Percentiles rank a stretch among this genome's conserved stretches.
These are phyloP conservation scores for Hirtodrosophila trivittata DNA, from an alignment of 2,888 invertebrate genomes.

Conservation along the genomic window DNA sequence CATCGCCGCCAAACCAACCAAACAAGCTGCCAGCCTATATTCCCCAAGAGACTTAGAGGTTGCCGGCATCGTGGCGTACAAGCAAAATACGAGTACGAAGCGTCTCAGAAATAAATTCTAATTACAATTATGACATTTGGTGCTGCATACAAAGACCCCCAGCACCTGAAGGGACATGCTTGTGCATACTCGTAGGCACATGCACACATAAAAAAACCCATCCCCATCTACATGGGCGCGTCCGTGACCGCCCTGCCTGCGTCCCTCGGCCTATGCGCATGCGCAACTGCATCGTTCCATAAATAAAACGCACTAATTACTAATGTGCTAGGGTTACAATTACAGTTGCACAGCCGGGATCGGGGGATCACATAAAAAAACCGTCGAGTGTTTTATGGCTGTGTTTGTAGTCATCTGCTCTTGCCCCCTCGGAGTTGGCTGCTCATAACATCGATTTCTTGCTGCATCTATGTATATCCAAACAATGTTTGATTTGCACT, in stretches of 20 bases:
- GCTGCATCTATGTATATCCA: constrained; percentile 16
- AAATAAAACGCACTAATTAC: constrained; percentile 75
- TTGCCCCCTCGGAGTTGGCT: constrained; percentile 67
- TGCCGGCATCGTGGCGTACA: constrained; percentile 14
- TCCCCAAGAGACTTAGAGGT: constrained; percentile 22
- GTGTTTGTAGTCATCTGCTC: constrained; percentile 19
- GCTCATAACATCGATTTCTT: constrained; percentile 34
- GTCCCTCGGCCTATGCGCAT: constrained; percentile 38
- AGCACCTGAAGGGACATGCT: constrained; percentile 68
- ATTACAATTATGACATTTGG: constrained; percentile 62
- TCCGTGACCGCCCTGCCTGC: neutral
- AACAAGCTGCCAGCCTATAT: constrained; percentile 20
- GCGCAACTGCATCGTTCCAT: constrained; percentile 60
- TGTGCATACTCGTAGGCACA: constrained; percentile 19
- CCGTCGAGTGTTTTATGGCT: constrained; percentile 62
- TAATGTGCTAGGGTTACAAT: constrained; percentile 71
- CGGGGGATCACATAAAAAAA: constrained; percentile 29
- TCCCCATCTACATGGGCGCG: neutral
- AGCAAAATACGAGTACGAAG: constrained; percentile 4
- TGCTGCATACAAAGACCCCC: constrained; percentile 62
- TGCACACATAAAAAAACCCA: constrained; percentile 18
- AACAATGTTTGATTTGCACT: constrained; percentile 51
- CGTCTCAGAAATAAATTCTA: constrained; percentile 58
- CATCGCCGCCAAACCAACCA: too few relatives aligned
- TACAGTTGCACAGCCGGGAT: constrained; percentile 28